Conservation (phyloP, 2,797 vertebrate genomes). For the Alouatta caraya region DNA sequence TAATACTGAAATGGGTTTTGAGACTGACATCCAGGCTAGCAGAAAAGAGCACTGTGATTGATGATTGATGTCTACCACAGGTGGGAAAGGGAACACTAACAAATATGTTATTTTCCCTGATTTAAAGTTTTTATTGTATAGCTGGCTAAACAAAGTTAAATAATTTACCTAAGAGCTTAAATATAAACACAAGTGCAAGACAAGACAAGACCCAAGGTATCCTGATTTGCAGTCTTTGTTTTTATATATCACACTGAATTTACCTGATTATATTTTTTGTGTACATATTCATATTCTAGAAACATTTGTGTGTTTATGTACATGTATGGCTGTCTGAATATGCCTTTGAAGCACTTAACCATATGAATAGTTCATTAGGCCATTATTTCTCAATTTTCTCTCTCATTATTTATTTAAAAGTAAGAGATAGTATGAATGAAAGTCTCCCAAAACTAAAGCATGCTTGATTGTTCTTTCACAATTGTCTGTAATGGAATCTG, state of each 20-base stretch:
- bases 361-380: not conserved
- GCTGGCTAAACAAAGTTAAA: not conserved
- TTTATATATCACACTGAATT: not conserved
- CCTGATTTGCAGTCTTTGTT: not conserved
- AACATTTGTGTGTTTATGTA: not conserved
- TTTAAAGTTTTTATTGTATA: not conserved
- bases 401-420: not conserved
- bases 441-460: not conserved
- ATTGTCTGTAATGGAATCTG: not conserved
- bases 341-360: not conserved
- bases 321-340: not conserved
- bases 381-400: not conserved
- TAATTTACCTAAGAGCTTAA: not conserved
- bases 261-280: not conserved
- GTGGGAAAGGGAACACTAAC: not conserved
- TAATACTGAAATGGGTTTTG: not conserved
- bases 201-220: not conserved
- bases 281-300: not conserved
- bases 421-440: not conserved
- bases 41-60: not conserved
- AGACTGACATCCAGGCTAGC: not conserved
- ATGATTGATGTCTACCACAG: not conserved
- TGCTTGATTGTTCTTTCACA: not conserved
- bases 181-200: not conserved
- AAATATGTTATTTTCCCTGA: not conserved